Percentiles rank a stretch among this genome's conserved stretches.
Conservation (phyloP, 2,888 invertebrate genomes). For the Cinara cedri region DNA sequence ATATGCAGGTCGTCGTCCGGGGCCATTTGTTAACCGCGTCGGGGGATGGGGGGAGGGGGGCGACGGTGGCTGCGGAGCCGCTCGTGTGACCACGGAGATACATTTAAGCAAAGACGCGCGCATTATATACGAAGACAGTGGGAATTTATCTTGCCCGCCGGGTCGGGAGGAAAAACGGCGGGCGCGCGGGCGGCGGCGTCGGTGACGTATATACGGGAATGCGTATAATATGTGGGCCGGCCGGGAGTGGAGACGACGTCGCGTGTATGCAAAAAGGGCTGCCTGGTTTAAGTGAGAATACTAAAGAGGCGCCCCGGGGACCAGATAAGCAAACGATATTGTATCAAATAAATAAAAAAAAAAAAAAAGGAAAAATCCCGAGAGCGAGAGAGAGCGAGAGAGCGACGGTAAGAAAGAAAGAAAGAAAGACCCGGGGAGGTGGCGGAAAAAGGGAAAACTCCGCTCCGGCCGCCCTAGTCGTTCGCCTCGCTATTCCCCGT, state of each 20-base stretch:
- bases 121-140: constrained; percentile 53
- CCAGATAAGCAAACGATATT: constrained; percentile 57
- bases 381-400: neutral
- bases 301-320: constrained; percentile 56
- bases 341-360: constrained; percentile 44
- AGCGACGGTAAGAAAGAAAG: neutral
- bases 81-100: constrained; percentile 54
- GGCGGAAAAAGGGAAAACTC: constrained; percentile 28
- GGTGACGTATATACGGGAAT: neutral
- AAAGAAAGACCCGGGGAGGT: too few relatives aligned
- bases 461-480: neutral
- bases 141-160: constrained; percentile 53
- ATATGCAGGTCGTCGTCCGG: constrained; percentile 47
- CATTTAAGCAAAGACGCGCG: constrained; percentile 44
- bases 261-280: constrained; percentile 44
- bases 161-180: constrained; percentile 26
- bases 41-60: neutral
- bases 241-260: neutral
- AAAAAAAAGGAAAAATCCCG: neutral
- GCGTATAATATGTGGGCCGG: neutral
- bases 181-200: neutral
- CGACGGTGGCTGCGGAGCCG: neutral
- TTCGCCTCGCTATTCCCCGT: neutral
- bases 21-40: constrained; percentile 45
- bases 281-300: constrained; percentile 57